phyloP scores from a whole-genome alignment of 2,113 vertebrate species.

The Pluvianellus socialis region DNA sequence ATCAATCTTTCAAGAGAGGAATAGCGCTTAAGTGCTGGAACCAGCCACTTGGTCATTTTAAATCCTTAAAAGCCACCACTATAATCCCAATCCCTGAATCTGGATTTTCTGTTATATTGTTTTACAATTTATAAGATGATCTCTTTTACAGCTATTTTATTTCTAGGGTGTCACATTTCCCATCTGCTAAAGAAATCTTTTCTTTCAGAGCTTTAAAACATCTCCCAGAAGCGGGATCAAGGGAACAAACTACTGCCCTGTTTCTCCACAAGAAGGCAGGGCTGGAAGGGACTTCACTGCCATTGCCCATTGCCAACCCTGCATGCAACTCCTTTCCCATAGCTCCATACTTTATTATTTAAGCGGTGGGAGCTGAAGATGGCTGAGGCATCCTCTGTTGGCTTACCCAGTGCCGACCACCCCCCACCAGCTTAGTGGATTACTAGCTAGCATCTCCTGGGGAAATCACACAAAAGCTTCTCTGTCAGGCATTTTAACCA shows the following conservation, averaged over 20 bases:
- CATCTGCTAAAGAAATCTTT: not conserved
- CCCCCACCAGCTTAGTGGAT: not conserved
- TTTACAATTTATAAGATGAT: not conserved
- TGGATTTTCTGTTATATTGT: not conserved
- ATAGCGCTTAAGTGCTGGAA: not conserved
- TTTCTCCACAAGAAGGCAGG: not conserved
- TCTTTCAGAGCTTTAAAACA: not conserved
- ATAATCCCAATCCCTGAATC: not conserved
- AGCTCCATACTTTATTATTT: not conserved
- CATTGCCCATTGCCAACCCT: not conserved
- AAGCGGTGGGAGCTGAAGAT: not conserved
- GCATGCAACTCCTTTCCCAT: not conserved
- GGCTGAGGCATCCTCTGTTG: not conserved
- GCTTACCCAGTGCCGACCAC: fast-evolving
- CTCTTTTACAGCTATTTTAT: not conserved
- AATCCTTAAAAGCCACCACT: not conserved
- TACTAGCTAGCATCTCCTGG: not conserved
- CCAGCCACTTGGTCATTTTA: not conserved
- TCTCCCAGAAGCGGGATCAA: not conserved
- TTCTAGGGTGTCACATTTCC: not conserved
- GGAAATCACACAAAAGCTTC: not conserved
- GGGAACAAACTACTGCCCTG: not conserved
- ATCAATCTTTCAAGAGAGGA: not conserved
- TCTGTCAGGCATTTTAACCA: not conserved
- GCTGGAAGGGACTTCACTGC: not conserved